Conservation (phyloP, 2,888 invertebrate species). For the Agrochola macilenta region DNA sequence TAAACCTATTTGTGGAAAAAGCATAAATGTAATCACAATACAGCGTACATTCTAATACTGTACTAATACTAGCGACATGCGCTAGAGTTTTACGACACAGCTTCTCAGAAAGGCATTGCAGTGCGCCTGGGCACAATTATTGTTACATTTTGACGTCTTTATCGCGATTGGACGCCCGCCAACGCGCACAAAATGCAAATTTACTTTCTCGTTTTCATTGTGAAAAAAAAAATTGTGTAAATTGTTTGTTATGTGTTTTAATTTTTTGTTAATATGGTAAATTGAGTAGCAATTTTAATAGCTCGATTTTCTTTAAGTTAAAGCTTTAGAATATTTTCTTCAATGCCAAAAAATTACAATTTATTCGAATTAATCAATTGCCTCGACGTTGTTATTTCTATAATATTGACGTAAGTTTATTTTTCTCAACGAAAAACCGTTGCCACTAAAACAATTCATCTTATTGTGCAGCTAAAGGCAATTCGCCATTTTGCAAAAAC, state of each 20-base stretch:
- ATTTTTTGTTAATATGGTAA: neutral
- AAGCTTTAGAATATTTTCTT: neutral
- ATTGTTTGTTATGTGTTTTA: neutral
- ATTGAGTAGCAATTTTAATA: neutral
- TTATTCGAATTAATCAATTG: neutral
- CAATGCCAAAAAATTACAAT: neutral
- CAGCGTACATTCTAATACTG: constrained; percentile 34
- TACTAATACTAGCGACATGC: constrained; percentile 33
- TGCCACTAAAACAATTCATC: neutral
- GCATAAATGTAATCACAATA: constrained; percentile 1
- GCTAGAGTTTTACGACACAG: constrained; percentile 49
- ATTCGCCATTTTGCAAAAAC: constrained; percentile 13
- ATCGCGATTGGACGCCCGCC: constrained; percentile 47
- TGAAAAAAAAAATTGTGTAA: constrained; percentile 4
- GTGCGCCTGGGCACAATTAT: constrained; percentile 51
- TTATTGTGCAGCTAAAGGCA: constrained; percentile 8
- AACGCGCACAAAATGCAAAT: constrained; percentile 35
- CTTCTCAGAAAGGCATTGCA: constrained; percentile 55
- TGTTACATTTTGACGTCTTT: constrained; percentile 57
- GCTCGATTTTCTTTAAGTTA: neutral
- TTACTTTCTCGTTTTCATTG: constrained; percentile 28
- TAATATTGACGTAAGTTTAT: neutral
- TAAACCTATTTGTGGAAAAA: constrained; percentile 4
- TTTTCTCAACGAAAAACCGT: neutral
- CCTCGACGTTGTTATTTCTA: neutral